Percentiles rank a stretch among this genome's conserved stretches.
Evolutionary conservation across 1,140 invertebrate species (phyloP).

Genomic region (Anoplolepis gracilipes): DNA sequence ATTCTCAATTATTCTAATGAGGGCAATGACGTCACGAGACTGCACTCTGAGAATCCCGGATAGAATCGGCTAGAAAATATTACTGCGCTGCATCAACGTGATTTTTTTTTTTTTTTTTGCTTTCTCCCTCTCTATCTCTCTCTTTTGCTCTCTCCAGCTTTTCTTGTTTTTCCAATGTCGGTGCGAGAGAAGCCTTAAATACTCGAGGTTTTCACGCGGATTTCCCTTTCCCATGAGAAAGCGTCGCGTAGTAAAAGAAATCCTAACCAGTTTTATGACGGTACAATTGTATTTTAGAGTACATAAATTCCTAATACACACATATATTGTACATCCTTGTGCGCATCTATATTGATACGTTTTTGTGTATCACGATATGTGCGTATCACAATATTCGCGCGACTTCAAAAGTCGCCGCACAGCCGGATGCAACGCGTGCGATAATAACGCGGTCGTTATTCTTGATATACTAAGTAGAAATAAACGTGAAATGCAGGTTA

Average conservation of each 20-base stretch:
- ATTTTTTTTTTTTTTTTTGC: neutral
- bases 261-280: neutral
- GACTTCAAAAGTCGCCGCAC: constrained; percentile 23
- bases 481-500: constrained; percentile 46
- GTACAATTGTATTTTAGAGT: neutral
- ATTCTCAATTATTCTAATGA: constrained; percentile 79
- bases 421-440: constrained; percentile 9
- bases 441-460: constrained; percentile 51
- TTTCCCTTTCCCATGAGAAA: constrained; percentile 36
- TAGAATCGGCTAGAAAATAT: constrained; percentile 55
- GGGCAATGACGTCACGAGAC: constrained; percentile 73
- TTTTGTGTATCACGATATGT: constrained; percentile 1
- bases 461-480: constrained; percentile 49
- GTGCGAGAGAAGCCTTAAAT: constrained; percentile 53
- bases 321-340: no score
- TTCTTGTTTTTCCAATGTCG: neutral
- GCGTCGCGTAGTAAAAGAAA: constrained; percentile 4
- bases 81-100: constrained; percentile 39
- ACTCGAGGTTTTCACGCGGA: constrained; percentile 45
- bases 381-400: neutral
- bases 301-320: neutral
- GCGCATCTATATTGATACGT: neutral
- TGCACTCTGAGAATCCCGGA: constrained; percentile 59
- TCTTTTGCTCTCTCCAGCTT: neutral
- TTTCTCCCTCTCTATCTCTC: neutral